These are phyloP conservation scores for Bubo blakistoni DNA, from an alignment of 2,113 vertebrate species.

Conservation along the genomic window DNA sequence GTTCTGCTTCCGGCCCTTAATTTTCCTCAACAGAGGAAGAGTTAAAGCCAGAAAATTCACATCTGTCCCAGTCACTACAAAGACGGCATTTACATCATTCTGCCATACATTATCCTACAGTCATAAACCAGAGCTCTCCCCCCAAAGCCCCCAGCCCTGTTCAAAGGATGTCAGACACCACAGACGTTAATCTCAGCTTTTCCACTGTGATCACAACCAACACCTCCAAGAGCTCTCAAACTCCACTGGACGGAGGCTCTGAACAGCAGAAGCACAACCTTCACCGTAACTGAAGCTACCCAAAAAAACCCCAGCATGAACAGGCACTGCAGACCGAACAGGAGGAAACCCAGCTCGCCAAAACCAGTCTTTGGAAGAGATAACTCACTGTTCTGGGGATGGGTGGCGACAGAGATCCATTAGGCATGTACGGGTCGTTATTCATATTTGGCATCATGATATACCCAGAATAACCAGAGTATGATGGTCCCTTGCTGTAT, in stretches of 20 bases:
- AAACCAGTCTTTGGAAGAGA: conserved; percentile 1
- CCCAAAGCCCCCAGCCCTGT: background rate
- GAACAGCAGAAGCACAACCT: background rate
- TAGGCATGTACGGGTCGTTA: conserved; percentile 95
- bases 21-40: background rate
- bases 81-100: background rate
- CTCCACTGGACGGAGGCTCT: background rate
- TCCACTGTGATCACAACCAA: accelerated
- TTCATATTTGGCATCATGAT: conserved; percentile 99
- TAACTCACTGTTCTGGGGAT: conserved; percentile 96
- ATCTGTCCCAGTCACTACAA: conserved; percentile 15
- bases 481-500: conserved; percentile 92
- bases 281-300: background rate
- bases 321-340: background rate
- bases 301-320: accelerated
- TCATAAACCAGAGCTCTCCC: background rate
- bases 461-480: conserved; percentile 93
- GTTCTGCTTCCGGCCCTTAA: background rate
- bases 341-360: conserved; percentile 24
- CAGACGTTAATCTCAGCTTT: background rate
- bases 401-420: conserved; percentile 95
- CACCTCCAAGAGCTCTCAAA: background rate
- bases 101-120: background rate
- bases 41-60: conserved; percentile 18
- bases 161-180: background rate